phyloP scores from a whole-genome alignment of 2,113 vertebrate genomes.

The Steatornis caripensis region DNA sequence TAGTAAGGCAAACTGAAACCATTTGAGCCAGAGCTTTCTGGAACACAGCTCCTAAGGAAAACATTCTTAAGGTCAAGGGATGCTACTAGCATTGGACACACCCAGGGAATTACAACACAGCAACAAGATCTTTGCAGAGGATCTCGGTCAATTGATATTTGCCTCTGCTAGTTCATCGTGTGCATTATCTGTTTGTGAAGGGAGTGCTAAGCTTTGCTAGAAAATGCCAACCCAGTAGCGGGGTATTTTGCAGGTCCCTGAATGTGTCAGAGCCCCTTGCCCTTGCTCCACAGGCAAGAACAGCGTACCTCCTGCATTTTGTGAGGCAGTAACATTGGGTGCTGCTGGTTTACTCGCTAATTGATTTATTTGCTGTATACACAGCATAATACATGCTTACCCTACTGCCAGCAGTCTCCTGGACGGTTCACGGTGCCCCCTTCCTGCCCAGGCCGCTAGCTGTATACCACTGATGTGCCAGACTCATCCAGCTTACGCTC shows the following conservation, averaged over 20 bases:
- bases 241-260: not conserved
- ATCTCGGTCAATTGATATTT: not conserved
- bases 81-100: not conserved
- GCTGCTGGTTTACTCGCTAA: not conserved
- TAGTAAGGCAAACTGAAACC: not conserved
- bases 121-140: not conserved
- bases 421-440: accelerated
- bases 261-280: not conserved
- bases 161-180: not conserved
- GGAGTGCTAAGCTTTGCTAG: not conserved
- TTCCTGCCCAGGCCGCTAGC: not conserved
- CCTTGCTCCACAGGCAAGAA: not conserved
- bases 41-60: not conserved
- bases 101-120: not conserved
- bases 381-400: not conserved
- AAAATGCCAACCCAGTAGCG: not conserved
- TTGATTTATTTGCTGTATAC: not conserved
- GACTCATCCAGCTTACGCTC: not conserved
- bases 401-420: not conserved
- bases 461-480: not conserved
- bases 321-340: not conserved
- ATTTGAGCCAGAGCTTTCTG: not conserved
- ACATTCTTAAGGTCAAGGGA: not conserved
- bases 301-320: not conserved
- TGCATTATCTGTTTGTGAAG: not conserved